Percentiles rank a stretch among this genome's conserved stretches.
Evolutionary conservation across 2,113 vertebrate genomes (phyloP).

Genomic region (Phyllostomus discolor): DNA sequence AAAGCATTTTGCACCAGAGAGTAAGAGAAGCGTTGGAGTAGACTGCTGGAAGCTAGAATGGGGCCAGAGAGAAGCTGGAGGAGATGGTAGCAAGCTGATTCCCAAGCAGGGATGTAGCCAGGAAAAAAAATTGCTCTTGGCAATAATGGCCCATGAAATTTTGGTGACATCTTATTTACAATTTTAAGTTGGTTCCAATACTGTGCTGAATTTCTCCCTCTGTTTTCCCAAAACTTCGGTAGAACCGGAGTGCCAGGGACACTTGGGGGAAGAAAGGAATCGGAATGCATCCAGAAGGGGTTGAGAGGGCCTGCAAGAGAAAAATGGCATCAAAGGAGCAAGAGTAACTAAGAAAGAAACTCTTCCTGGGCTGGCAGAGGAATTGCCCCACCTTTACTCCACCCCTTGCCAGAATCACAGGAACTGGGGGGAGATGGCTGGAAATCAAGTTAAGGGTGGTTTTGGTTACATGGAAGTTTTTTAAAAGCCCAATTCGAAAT

Average conservation of each 20-base stretch:
- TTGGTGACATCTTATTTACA: not conserved
- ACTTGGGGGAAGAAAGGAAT: not conserved
- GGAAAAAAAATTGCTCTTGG: not conserved
- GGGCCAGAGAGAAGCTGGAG: not conserved
- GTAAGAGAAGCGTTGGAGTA: not conserved
- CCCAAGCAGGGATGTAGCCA: not conserved
- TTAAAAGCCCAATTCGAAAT: not conserved
- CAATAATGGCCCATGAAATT: not conserved
- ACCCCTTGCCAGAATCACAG: not conserved
- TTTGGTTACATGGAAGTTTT: not conserved
- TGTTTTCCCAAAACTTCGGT: not conserved
- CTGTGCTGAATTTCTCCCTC: not conserved
- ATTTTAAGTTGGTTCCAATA: not conserved
- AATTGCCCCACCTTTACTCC: rapidly evolving
- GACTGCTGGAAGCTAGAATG: not conserved
- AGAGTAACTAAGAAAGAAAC: not conserved
- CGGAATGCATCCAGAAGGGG: not conserved
- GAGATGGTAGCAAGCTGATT: not conserved
- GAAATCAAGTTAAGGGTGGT: not conserved
- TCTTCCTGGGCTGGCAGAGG: not conserved
- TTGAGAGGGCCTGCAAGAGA: not conserved
- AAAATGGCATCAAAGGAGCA: not conserved
- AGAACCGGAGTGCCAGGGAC: not conserved
- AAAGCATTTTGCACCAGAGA: not conserved
- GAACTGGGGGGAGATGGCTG: not conserved